A percentile compares a stretch with the other conserved stretches of the same genome.
These are phyloP conservation scores for Lepidostoma basale DNA, from an alignment of 1,140 invertebrate species.

Conservation along the genomic window DNA sequence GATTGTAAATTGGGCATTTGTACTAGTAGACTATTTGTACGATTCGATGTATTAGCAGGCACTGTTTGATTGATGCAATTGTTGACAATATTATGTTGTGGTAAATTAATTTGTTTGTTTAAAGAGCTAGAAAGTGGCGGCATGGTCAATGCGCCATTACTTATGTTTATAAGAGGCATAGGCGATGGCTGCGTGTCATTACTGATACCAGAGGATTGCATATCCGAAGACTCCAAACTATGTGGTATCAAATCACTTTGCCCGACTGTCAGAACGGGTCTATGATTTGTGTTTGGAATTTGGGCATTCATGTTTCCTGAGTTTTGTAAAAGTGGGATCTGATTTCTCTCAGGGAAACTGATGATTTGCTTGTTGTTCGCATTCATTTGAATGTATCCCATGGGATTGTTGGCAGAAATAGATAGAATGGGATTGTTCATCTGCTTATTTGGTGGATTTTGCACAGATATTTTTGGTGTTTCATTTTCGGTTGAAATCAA, in stretches of 20 bases:
- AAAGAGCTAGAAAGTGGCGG: conserved; percentile 26
- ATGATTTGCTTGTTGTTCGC: conserved; percentile 56
- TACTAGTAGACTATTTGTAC: conserved; percentile 56
- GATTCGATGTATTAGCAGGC: conserved; percentile 48
- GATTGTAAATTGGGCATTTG: conserved; percentile 47
- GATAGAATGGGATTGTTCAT: conserved; percentile 52
- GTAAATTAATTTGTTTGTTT: conserved; percentile 42
- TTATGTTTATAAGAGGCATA: conserved; percentile 31
- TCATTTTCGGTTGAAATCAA: conserved; percentile 28
- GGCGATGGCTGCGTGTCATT: conserved; percentile 17
- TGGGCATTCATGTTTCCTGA: conserved; percentile 22
- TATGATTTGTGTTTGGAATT: conserved; percentile 32
- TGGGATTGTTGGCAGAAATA: conserved; percentile 56
- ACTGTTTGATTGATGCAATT: conserved; percentile 30
- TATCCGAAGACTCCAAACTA: conserved; percentile 21
- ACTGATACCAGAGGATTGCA: conserved; percentile 17
- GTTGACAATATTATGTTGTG: conserved; percentile 39
- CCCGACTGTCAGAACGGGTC: conserved; percentile 35
- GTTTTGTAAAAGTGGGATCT: conserved; percentile 40
- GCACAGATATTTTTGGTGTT: conserved; percentile 15
- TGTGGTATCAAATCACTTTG: conserved; percentile 36
- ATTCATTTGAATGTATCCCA: conserved; percentile 60
- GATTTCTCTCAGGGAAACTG: conserved; percentile 56
- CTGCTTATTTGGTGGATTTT: conserved; percentile 19
- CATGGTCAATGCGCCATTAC: conserved; percentile 16